phyloP scores from a whole-genome alignment of 2,797 vertebrate species.

The Botia kubotai region DNA sequence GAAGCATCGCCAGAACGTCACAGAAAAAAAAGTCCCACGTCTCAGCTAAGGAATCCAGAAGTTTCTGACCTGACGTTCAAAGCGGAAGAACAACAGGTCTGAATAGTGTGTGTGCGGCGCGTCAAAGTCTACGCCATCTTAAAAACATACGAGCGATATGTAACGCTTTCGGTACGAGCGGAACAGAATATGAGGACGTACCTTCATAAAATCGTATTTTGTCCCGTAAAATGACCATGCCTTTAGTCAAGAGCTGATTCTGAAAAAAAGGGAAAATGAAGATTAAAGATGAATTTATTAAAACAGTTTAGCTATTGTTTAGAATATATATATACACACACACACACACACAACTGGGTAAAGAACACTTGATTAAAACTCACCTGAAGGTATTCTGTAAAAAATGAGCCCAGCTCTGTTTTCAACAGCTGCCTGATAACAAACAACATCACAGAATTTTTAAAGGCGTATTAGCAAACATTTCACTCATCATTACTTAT shows the following conservation, averaged over 20 bases:
- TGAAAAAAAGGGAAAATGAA: constrained; percentile 61
- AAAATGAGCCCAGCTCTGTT: constrained; percentile 97
- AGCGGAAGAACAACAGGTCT: not conserved
- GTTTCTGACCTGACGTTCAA: constrained; percentile 87
- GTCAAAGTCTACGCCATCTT: not conserved
- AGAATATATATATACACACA: too few relatives aligned
- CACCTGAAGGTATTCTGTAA: constrained; percentile 98
- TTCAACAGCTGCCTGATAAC: constrained; percentile 90
- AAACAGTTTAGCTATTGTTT: not conserved
- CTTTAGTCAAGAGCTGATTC: constrained; percentile 98
- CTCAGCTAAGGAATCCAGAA: constrained; percentile 95
- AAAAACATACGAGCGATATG: not conserved
- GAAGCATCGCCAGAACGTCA: constrained; percentile 93
- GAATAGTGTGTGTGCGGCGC: not conserved
- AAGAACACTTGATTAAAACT: not conserved
- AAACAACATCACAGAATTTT: constrained; percentile 34
- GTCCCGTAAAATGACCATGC: constrained; percentile 98
- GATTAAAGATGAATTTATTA: not conserved
- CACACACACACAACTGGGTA: not conserved
- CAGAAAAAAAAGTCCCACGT: constrained; percentile 99
- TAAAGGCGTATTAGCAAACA: not conserved
- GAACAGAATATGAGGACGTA: constrained; percentile 61
- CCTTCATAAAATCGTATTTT: constrained; percentile 99
- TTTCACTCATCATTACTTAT: not conserved
- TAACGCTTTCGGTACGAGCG: not conserved